Base-by-base conservation (phyloP, 1,140 invertebrate genomes). In the Stenopsyche tienmushanensis region DNA sequence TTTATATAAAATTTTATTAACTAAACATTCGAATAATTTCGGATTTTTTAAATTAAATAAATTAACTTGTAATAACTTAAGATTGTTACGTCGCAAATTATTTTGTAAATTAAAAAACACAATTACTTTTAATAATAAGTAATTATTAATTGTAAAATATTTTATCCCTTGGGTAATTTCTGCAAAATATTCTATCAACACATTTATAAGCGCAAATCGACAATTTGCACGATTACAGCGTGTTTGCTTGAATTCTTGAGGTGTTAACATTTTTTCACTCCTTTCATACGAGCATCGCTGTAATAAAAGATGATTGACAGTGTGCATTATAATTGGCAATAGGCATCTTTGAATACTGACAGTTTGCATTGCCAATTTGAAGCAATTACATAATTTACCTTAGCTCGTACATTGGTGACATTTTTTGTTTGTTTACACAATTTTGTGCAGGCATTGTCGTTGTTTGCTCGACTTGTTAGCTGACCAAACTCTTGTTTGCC, bases 281-380 rank as follows among this genome's bases (percentile, higher is more conserved):
- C n/a, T n/a, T n/a, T n/a, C n/a, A n/a, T n/a, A n/a, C n/a, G n/a
- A n/a, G n/a, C n/a, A n/a, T n/a, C n/a, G n/a, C n/a, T n/a, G n/a
- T n/a, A n/a, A n/a, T n/a, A n/a, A n/a, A 13, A 18, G 47, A 50
- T 64, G 62, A 64, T 64, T 64, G 62, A 64, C 62, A 64, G 62
- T 5, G 7, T 17, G 13, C n/a, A 8, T n/a, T 17, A 15, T 63
- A 64, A 64, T 64, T 64, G 62, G 52, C 62, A 64, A 64, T 64
- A 54, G 47, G 52, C 26, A 42, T 17, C 23, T 1, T 23, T 64
- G 29, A 64, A 64, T 54, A 39, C 24, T 41, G 10, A 20, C 44
- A 1, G 25, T 60, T 60, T 49, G 44, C 23, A 2, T 15, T 26
- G 20, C 9, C 55, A 65, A 65, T 65, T 65, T 50, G 55, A 1